These are phyloP conservation scores for Dynastes tityus DNA, from an alignment of 2,888 invertebrate species.

Conservation along the genomic window DNA sequence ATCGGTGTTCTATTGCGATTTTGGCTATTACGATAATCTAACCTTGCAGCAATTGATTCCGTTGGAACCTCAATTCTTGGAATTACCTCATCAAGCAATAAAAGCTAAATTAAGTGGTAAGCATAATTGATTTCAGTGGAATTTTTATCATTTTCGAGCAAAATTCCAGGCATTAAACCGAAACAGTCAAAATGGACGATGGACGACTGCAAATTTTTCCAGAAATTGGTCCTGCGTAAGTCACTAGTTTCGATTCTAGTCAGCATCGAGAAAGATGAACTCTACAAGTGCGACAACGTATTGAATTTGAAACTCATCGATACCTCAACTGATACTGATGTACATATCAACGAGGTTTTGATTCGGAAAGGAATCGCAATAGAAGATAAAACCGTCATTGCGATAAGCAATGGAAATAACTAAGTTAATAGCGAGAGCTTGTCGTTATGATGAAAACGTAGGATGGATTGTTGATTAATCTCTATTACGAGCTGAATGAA, in stretches of 20 bases:
- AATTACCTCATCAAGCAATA: slow-evolving; percentile 78
- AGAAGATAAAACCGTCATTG: not conserved
- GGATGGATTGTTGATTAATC: no score
- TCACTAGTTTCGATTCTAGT: slow-evolving; percentile 81
- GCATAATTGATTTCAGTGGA: not conserved
- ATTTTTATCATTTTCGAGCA: slow-evolving; percentile 24
- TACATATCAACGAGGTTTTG: slow-evolving; percentile 78
- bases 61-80: slow-evolving; percentile 73
- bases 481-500: not conserved
- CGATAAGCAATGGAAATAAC: slow-evolving; percentile 20
- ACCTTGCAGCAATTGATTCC: slow-evolving; percentile 74
- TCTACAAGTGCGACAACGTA: slow-evolving; percentile 76
- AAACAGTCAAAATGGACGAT: slow-evolving; percentile 77
- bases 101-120: slow-evolving; percentile 78
- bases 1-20: slow-evolving; percentile 78
- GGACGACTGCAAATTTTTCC: slow-evolving; percentile 83
- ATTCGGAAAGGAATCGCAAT: slow-evolving; percentile 74
- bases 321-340: slow-evolving; percentile 78
- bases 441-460: no score
- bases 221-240: slow-evolving; percentile 80
- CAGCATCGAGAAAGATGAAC: slow-evolving; percentile 76
- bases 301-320: slow-evolving; percentile 82
- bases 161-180: slow-evolving; percentile 71
- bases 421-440: not conserved
- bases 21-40: slow-evolving; percentile 76